Base-by-base conservation (phyloP, 2,113 vertebrate species). In the Larimichthys crocea region DNA sequence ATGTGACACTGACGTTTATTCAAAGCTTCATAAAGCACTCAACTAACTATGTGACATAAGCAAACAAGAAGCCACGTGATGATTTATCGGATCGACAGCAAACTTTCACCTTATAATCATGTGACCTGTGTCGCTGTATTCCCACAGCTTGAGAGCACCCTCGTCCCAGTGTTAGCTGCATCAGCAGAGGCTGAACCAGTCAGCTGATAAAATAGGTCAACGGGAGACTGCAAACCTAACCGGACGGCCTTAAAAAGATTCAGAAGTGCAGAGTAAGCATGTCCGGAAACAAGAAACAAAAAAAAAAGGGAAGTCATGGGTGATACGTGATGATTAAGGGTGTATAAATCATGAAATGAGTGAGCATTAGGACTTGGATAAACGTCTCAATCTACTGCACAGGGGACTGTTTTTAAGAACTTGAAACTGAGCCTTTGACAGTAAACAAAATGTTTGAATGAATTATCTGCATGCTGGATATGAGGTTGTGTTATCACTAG, bases 101-200 rank as follows among this genome's bases (percentile, higher is more conserved):
- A 71, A 35, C 8, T 2, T 16, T 31, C 10, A 35, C 35, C 4
- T 8, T 17, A 16, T 50, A 3, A 60, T 15, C 19, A 11, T 59
- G 55, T 48, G 40, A 59, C 31, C 44, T 40, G 17, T 40, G 24
- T 49, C 19, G 42, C 22, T 5, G n/a, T 10, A 2, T 2, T 44
- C 12, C 20, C 6, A 8, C 35, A 8, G 20, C 12, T 8, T 8
- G 20, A 24, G 3, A 22, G 66, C 31, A 31, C 65, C 48, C 67
- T 67, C 2, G 8, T 46, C 40, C 65, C 20, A 31, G 26, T 62
- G 71, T 70, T 22, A 74, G 53, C 68, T 67, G 40, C 48, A 53
- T 71, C 24, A 8, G 2, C 6, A 48, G 16, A 17, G 14, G 26
- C 16, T 16, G 20, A 44, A 9, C 22, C 69, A 66, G 71, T 79